These are phyloP conservation scores for Phrynocephalus guinanensis DNA, from an alignment of 2,797 vertebrate genomes.

Conservation along the genomic window DNA sequence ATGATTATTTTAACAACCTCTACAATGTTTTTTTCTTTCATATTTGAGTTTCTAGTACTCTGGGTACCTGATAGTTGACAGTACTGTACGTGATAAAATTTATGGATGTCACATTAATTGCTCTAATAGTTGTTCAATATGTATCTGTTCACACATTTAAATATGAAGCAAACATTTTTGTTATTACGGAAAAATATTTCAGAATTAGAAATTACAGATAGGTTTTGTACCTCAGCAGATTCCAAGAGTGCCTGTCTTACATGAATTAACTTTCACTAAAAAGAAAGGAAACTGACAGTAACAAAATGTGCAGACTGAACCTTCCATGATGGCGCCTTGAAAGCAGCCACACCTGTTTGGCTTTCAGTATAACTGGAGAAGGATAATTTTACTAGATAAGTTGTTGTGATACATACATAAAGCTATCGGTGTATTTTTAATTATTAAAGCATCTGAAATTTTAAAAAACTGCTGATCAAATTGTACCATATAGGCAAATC, in stretches of 20 bases:
- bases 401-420: neutral
- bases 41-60: neutral
- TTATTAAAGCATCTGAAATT: neutral
- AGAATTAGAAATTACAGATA: neutral
- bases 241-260: neutral
- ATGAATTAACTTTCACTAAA: conserved; percentile 3
- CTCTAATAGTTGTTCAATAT: neutral
- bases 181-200: neutral
- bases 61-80: neutral
- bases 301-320: neutral
- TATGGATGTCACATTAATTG: neutral
- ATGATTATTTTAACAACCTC: neutral
- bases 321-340: neutral
- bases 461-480: neutral
- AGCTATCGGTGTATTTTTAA: neutral
- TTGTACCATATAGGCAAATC: neutral
- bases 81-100: neutral
- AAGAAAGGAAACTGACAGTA: neutral
- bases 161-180: neutral
- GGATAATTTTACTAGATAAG: neutral
- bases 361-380: neutral
- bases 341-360: neutral
- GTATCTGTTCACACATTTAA: neutral
- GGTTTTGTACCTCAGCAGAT: neutral
- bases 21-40: neutral